Conservation (phyloP, 2,888 invertebrate species). For the Peribatodes rhomboidaria region DNA sequence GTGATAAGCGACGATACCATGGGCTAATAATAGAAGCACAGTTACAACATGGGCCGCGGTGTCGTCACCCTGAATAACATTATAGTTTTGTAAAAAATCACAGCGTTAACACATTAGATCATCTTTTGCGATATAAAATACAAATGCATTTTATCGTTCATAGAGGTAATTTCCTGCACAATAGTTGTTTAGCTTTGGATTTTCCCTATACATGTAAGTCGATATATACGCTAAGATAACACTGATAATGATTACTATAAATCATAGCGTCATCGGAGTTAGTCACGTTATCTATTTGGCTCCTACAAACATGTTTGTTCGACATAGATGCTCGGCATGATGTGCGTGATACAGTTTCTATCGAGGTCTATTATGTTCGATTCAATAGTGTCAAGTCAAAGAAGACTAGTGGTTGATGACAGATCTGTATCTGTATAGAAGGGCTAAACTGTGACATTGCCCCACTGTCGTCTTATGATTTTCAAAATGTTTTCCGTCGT, state of each 20-base stretch:
- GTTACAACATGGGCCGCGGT: constrained; percentile 51
- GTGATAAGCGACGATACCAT: constrained; percentile 49
- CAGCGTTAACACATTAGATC: constrained; percentile 45
- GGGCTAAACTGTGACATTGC: no score
- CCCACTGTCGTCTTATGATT: background rate
- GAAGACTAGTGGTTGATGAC: background rate
- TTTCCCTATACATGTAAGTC: constrained; percentile 37
- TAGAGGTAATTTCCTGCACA: constrained; percentile 31
- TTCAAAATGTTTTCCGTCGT: background rate
- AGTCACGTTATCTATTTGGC: constrained; percentile 23
- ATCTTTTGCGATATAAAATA: constrained; percentile 40
- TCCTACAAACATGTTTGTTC: constrained; percentile 18
- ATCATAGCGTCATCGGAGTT: constrained; percentile 19
- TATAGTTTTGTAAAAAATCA: constrained; percentile 51
- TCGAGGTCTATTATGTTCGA: constrained; percentile 2
- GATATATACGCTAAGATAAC: constrained; percentile 28
- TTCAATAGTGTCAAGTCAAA: constrained; percentile 21
- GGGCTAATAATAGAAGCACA: constrained; percentile 51
- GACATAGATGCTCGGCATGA: constrained; percentile 9
- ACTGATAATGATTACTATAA: constrained; percentile 25
- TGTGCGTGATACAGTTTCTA: background rate
- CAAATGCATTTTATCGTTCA: constrained; percentile 38
- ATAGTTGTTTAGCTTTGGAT: constrained; percentile 38
- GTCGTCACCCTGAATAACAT: constrained; percentile 55
- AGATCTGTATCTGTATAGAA: background rate